A percentile compares a stretch with the other conserved stretches of the same genome.
Conservation (phyloP, 1,140 invertebrate genomes). For the Listronotus bonariensis region DNA sequence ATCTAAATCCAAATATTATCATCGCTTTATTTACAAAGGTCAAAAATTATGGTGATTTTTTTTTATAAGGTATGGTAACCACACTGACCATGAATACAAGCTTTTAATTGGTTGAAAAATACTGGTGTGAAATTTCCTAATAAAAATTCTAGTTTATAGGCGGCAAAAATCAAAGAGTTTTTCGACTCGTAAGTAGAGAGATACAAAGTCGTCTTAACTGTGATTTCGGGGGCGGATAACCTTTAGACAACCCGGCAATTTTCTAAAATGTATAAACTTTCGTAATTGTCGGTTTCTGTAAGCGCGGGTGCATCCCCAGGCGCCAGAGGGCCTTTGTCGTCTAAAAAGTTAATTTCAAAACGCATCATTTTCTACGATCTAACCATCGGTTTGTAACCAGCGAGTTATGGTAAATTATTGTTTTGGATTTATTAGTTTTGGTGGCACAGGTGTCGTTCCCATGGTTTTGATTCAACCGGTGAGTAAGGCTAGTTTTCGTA, state of each 20-base stretch:
- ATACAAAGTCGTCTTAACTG: conserved; percentile 1
- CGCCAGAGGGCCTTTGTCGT: conserved; percentile 10
- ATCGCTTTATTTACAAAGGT: too few species aligned
- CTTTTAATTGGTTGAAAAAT: too few species aligned
- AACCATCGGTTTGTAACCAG: conserved; percentile 5
- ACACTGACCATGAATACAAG: too few species aligned
- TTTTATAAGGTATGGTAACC: too few species aligned
- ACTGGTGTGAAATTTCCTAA: too few species aligned
- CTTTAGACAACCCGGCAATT: conserved; percentile 5
- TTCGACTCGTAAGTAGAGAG: too few species aligned
- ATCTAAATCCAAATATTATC: too few species aligned
- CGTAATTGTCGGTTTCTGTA: conserved; percentile 11
- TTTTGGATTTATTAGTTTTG: conserved; percentile 3
- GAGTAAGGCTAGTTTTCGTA: too few species aligned
- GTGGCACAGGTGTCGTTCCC: not conserved
- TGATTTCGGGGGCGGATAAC: conserved; percentile 6
- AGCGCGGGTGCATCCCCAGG: conserved; percentile 10
- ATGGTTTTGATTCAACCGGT: not conserved
- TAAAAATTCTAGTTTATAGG: too few species aligned
- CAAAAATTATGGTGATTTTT: too few species aligned
- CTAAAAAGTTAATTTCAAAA: conserved; percentile 15
- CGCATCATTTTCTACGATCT: conserved; percentile 10
- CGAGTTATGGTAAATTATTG: conserved; percentile 3
- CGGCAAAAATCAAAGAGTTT: too few species aligned
- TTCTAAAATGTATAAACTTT: conserved; percentile 13